Evolutionary conservation across 2,113 vertebrate species (phyloP), one percentile per base, ranked within the genome.

Genomic region (Salvelinus sp.): DNA sequence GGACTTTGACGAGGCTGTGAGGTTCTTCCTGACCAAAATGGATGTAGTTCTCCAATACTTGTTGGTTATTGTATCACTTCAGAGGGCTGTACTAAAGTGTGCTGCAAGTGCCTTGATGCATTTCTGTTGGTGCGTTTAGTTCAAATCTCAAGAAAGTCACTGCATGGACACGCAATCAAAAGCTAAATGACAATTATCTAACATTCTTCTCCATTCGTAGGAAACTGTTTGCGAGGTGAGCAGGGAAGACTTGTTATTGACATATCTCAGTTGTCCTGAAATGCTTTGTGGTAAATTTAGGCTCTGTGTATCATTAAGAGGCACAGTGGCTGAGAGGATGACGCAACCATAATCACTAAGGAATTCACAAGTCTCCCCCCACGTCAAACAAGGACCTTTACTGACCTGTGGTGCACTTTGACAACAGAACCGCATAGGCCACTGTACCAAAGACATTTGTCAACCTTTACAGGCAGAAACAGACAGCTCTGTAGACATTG

Each of bases 1-100:
- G 57, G 57, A 69, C 54, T 68, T 63, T 87, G 66, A 87, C 54
- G 71, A 54, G 1, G 2, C 5, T 57, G 22, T 10, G 7, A 30
- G 30, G 28, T 33, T 44, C 30, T 14, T 44, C 20, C 66, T 33
- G 28, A 9, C 66, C 20, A 10, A 28, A 68, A 38, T 30, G 28
- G 20, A 14, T n/a, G 28, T 1, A 20, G 27, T 68, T 9, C 16
- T 68, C 6, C 28, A 20, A 38, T 20, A 68, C 7, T 6, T 16
- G 64, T 38, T 68, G 27, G 27, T 38, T 33, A 18, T 30, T 6
- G 25, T 28, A 30, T 28, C 54, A 25, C 12, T 30, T 28, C 22
- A 28, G 28, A 68, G 2, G 16, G 28, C 25, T 28, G 64, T 22
- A 28, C 14, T 66, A 28, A 28, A 6, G 64, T 28, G 28, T 28